A percentile compares a stretch with the other conserved stretches of the same genome.
These are phyloP conservation scores for Periphyllus acericola DNA, from an alignment of 2,888 invertebrate species.

Conservation along the genomic window DNA sequence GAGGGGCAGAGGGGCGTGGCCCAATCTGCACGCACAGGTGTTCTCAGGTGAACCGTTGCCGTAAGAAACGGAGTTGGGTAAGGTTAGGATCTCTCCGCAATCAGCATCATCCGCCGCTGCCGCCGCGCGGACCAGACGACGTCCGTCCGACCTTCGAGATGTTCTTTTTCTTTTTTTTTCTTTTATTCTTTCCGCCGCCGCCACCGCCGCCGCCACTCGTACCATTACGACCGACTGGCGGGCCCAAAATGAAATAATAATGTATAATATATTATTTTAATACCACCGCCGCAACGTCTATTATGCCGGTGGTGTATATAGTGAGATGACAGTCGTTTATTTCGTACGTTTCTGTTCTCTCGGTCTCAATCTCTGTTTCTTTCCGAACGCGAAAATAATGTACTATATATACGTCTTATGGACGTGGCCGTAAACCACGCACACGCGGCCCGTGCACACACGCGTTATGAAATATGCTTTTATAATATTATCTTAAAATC, in stretches of 20 bases:
- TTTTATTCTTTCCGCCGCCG: neutral
- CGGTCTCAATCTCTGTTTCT: neutral
- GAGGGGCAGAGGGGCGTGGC: neutral
- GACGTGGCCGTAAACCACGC: neutral
- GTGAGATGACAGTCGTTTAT: neutral
- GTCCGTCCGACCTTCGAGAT: neutral
- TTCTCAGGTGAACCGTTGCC: neutral
- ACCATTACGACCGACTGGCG: neutral
- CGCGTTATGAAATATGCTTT: no score
- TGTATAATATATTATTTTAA: neutral
- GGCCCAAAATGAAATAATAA: neutral
- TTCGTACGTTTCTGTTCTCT: neutral
- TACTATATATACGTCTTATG: no score
- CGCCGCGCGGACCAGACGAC: constrained; percentile 13
- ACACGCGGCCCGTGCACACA: no score
- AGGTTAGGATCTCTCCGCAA: constrained; percentile 7
- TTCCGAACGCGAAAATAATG: neutral
- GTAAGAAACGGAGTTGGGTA: constrained; percentile 29
- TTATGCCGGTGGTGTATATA: neutral
- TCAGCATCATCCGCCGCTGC: neutral
- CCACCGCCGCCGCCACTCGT: neutral
- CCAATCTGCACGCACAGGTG: neutral
- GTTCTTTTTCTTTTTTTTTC: neutral
- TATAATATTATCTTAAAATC: no score
- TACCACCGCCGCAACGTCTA: neutral